A percentile compares a stretch with the other conserved stretches of the same genome.
phyloP scores from a whole-genome alignment of 2,888 invertebrate genomes.

The Microplitis deprimator region DNA sequence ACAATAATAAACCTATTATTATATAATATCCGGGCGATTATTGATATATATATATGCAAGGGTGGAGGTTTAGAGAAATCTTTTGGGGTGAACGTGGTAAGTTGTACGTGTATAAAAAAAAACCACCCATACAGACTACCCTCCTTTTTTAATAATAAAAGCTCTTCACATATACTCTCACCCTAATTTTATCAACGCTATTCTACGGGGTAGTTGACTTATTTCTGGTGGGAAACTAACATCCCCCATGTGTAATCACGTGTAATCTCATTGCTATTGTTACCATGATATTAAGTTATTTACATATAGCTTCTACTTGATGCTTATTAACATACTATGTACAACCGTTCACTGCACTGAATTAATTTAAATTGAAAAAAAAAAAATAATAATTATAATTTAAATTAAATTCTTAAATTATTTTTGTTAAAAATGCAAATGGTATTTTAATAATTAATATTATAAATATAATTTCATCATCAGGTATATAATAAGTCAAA shows the following conservation, averaged over 20 bases:
- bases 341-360: neutral
- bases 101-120: no score
- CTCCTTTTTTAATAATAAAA: slow-evolving; percentile 15
- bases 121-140: neutral
- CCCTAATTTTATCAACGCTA: slow-evolving; percentile 59
- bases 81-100: no score
- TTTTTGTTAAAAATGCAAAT: no score
- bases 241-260: slow-evolving; percentile 60
- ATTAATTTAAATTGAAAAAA: neutral
- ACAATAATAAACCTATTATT: no score
- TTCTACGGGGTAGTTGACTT: slow-evolving; percentile 28
- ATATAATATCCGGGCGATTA: neutral
- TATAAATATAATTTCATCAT: neutral
- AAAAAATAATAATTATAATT: neutral
- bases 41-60: neutral
- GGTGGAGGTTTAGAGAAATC: slow-evolving; percentile 10
- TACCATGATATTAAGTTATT: slow-evolving; percentile 63
- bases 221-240: slow-evolving; percentile 64
- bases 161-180: slow-evolving; percentile 16
- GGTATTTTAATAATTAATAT: no score
- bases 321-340: slow-evolving; percentile 5
- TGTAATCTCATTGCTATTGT: slow-evolving; percentile 65
- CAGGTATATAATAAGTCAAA: slow-evolving; percentile 24
- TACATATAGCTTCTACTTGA: slow-evolving; percentile 58
- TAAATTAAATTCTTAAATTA: no score